These are phyloP conservation scores for Sinonovacula constricta DNA, from an alignment of 1,140 invertebrate species.

Conservation along the genomic window DNA sequence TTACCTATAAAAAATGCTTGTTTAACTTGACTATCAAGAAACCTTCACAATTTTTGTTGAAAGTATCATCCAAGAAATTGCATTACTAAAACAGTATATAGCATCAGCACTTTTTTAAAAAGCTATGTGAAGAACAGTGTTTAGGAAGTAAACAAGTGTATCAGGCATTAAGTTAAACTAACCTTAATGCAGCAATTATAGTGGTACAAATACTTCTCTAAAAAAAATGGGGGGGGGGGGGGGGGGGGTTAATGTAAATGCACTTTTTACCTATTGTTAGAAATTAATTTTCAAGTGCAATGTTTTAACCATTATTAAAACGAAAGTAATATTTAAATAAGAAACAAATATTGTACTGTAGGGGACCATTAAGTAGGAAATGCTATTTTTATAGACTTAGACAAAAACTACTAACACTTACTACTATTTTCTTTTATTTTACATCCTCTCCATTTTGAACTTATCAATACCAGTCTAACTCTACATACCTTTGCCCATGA, in stretches of 20 bases:
- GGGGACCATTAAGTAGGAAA: not conserved
- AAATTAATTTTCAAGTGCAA: not conserved
- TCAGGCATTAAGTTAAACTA: too few relatives aligned
- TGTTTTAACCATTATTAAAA: not conserved
- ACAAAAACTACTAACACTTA: not conserved
- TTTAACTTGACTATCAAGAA: too few relatives aligned
- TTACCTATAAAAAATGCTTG: too few relatives aligned
- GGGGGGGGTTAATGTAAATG: too few relatives aligned
- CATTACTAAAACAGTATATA: too few relatives aligned
- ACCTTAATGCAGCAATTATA: too few relatives aligned
- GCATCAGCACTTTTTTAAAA: not conserved
- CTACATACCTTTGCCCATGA: conserved; percentile 87
- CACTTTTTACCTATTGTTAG: too few relatives aligned
- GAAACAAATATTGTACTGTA: not conserved
- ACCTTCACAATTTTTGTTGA: too few relatives aligned
- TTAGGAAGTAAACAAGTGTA: not conserved
- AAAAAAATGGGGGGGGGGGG: too few relatives aligned
- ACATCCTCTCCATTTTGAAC: not conserved
- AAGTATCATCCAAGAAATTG: too few relatives aligned
- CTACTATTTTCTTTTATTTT: not conserved
- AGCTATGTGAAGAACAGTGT: not conserved
- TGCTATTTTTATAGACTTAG: not conserved
- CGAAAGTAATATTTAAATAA: too few relatives aligned
- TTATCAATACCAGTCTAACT: not conserved
- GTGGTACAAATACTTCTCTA: too few relatives aligned